Conservation (phyloP, 2,113 vertebrate genomes). For the Xiphophorus couchianus region DNA sequence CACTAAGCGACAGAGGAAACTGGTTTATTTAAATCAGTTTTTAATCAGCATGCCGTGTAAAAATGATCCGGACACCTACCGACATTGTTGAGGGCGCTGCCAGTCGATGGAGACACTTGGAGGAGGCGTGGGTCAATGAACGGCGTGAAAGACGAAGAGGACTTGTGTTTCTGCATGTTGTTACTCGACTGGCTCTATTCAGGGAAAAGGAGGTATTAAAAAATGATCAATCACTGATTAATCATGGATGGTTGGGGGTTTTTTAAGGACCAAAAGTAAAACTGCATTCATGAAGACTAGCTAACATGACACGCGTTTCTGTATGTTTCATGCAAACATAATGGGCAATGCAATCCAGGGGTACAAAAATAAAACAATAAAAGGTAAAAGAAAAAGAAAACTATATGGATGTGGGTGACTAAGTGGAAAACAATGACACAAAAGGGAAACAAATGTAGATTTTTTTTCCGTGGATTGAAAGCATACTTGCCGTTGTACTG, state of each 20-base stretch:
- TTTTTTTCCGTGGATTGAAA: conserved; percentile 15
- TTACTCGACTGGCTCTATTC: conserved; percentile 94
- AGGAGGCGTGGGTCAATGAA: conserved; percentile 99
- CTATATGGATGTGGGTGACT: conserved; percentile 17
- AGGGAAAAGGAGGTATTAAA: conserved; percentile 5
- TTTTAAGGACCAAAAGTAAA: neutral
- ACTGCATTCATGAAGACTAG: neutral
- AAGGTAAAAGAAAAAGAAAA: conserved; percentile 22
- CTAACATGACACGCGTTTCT: conserved; percentile 33
- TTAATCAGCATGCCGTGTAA: too few species aligned
- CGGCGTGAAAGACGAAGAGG: conserved; percentile 98
- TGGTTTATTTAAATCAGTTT: too few species aligned
- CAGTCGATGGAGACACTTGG: conserved; percentile 97
- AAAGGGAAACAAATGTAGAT: neutral
- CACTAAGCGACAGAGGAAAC: too few species aligned
- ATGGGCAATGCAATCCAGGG: conserved; percentile 21
- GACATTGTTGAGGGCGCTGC: conserved; percentile 93
- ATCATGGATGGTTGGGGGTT: neutral
- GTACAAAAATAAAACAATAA: conserved; percentile 38
- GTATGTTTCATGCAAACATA: conserved; percentile 43
- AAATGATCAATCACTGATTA: neutral
- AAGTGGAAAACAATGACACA: conserved; percentile 32
- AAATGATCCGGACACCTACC: conserved; percentile 82
- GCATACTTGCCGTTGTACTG: conserved; percentile 57
- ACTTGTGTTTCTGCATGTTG: conserved; percentile 99